These are phyloP conservation scores for Fragum sueziense DNA, from an alignment of 2,888 invertebrate species.

Conservation along the genomic window DNA sequence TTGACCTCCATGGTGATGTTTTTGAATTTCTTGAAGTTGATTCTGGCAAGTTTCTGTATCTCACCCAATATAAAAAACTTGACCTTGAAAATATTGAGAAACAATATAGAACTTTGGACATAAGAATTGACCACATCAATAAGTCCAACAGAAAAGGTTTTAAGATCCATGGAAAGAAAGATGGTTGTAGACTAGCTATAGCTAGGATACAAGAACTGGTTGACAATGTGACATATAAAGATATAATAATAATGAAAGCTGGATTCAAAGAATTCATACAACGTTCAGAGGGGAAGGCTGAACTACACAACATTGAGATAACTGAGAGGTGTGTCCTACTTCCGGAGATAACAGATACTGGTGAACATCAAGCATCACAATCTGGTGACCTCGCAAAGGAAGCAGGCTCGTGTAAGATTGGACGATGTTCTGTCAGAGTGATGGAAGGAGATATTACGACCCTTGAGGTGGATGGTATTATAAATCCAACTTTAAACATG, in stretches of 20 bases:
- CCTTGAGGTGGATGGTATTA: conserved; percentile 11
- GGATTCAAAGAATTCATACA: conserved; percentile 31
- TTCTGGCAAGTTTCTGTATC: conserved; percentile 27
- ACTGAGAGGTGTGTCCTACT: conserved; percentile 42
- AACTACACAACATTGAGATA: conserved; percentile 29
- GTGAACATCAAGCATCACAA: neutral
- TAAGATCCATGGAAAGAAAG: conserved; percentile 42
- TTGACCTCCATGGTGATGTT: conserved; percentile 39
- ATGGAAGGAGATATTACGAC: conserved; percentile 20
- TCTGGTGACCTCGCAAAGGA: neutral
- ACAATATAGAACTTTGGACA: conserved; percentile 33
- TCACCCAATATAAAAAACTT: conserved; percentile 22
- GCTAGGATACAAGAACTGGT: conserved; percentile 21
- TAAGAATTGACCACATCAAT: conserved; percentile 25
- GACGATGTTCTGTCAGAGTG: neutral
- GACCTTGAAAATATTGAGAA: conserved; percentile 36
- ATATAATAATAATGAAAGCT: conserved; percentile 16
- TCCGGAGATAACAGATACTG: neutral
- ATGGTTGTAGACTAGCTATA: conserved; percentile 41
- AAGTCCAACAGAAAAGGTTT: conserved; percentile 26
- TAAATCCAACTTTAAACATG: conserved; percentile 11
- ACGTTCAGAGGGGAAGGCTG: conserved; percentile 17
- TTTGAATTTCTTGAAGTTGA: conserved; percentile 35
- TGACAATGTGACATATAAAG: conserved; percentile 34
- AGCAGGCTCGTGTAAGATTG: conserved; percentile 1